These are phyloP conservation scores for Xenopus laevis DNA, from an alignment of 2,113 vertebrate genomes.

Conservation along the genomic window DNA sequence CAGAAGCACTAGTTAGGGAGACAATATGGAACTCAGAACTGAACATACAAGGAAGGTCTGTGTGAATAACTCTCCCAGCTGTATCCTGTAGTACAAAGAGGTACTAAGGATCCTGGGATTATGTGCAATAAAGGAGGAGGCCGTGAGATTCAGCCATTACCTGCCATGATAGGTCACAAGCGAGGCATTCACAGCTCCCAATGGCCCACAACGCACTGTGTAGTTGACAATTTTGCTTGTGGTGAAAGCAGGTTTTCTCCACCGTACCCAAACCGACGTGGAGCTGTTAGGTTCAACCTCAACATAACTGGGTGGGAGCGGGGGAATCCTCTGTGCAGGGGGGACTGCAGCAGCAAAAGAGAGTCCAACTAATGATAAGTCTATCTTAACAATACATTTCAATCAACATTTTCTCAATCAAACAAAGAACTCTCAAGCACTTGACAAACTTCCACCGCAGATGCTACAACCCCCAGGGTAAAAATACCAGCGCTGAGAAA, in stretches of 20 bases:
- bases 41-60: too few species aligned
- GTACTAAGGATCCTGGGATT: neutral
- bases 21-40: neutral
- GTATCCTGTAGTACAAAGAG: too few species aligned
- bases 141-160: slow-evolving; percentile 55
- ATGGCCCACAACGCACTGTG: slow-evolving; percentile 91
- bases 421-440: too few species aligned
- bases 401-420: too few species aligned
- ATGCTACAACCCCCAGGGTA: too few species aligned
- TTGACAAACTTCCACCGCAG: too few species aligned
- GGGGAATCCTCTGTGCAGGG: slow-evolving; percentile 72
- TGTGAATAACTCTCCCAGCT: too few species aligned
- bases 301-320: slow-evolving; percentile 82
- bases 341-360: slow-evolving; percentile 51
- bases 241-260: slow-evolving; percentile 89
- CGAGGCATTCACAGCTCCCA: slow-evolving; percentile 86
- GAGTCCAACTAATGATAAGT: too few species aligned
- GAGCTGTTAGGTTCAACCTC: slow-evolving; percentile 87
- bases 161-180: slow-evolving; percentile 90
- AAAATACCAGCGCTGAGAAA: too few species aligned
- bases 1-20: slow-evolving; percentile 69
- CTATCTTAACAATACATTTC: too few species aligned
- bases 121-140: neutral
- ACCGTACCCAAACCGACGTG: slow-evolving; percentile 89
- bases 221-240: slow-evolving; percentile 89